Base-by-base conservation (phyloP, 2,888 invertebrate species). In the Caenorhabditis sp. region DNA sequence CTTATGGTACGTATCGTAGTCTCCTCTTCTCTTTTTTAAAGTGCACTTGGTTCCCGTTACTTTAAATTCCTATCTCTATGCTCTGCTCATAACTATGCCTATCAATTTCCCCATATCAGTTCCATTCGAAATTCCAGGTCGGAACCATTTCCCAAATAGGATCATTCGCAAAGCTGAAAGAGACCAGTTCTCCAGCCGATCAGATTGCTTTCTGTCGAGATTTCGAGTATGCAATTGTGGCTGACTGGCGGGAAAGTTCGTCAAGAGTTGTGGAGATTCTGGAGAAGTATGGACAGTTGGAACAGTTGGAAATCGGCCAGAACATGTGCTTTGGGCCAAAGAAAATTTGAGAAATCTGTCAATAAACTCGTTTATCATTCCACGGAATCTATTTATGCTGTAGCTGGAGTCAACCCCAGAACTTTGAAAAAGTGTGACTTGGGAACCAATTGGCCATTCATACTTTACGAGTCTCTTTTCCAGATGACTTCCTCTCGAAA, bases 221-320 rank as follows among this genome's bases (percentile, higher is more conserved):
- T n/a, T 80, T 74, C 28, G 74, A 80, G 22, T 80, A 64, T 50
- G 53, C 60, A 3, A 51, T 80, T 24, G 20, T 80, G 28, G 22
- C 74, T 6, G 80, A 80, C 51, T 80, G 74, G 74, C 47, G 74
- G 26, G 70, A 74, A 50, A 70, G 51, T 55, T 69, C 71, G 26
- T 50, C 24, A 51, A 65, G 61, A 61, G 18, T 79, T 8, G 24
- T 53, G 32, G 79, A 79, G 37, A 71, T 79, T 40, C 24, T 71
- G 24, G 60, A 79, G 24, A 67, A 64, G 24, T 70, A 71, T 53
- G 67, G 37, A n/a, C 51, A 65, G 24, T n/a, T 62, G 47, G 22
- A 69, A 32, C 60, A 77, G 32, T 22, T 77, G 62, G 56, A 62
- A 35, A 56, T 64, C 24, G 68, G 68, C n/a, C 77, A 77, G 18